Percentiles rank a stretch among this genome's conserved stretches.
Evolutionary conservation across 2,888 invertebrate genomes (phyloP).

Genomic region (Pseudococcus viburni): DNA sequence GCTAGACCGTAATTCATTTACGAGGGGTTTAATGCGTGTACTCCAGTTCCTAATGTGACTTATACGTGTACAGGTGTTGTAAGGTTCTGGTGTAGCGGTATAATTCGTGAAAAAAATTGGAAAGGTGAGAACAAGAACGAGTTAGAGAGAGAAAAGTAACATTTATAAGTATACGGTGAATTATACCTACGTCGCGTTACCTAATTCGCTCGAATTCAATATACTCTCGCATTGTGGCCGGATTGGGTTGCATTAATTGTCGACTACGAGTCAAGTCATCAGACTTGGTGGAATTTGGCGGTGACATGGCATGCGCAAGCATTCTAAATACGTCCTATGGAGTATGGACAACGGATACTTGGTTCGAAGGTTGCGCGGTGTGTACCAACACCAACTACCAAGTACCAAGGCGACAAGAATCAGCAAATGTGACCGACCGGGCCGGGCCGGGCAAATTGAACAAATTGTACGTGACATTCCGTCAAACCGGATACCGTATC

Average conservation of each 20-base stretch:
- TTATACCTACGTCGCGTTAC: background rate
- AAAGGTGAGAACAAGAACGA: background rate
- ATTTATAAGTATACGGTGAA: background rate
- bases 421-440: conserved; percentile 12
- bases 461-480: conserved; percentile 33
- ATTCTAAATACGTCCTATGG: background rate
- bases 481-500: conserved; percentile 31
- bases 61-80: no score
- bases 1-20: no score
- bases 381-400: conserved; percentile 4
- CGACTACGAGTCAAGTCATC: background rate
- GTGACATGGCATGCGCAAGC: background rate
- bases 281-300: conserved; percentile 32
- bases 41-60: no score
- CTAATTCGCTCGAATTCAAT: background rate
- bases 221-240: background rate
- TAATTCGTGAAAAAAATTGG: background rate
- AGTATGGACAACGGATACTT: background rate
- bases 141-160: background rate
- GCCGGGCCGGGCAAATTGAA: background rate
- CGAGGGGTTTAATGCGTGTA: no score
- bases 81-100: no score
- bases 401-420: conserved; percentile 35
- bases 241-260: background rate
- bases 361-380: background rate